Evolutionary conservation across 1,140 invertebrate genomes (phyloP).

Genomic region (Latrodectus geometricus): DNA sequence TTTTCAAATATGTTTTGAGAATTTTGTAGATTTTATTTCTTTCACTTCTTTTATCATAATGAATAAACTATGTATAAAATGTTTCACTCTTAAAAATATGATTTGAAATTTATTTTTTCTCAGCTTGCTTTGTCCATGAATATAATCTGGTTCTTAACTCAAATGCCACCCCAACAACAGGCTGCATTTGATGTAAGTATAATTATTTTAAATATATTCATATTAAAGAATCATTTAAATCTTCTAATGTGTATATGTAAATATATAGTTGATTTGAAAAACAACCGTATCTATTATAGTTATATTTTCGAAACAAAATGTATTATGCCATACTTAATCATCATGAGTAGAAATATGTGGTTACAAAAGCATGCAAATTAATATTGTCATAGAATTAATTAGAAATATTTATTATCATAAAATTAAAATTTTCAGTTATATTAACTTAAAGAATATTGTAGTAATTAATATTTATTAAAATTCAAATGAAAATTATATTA

Average conservation of each 20-base stretch:
- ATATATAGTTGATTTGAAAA: neutral
- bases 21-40: too few relatives aligned
- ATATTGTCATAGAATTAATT: neutral
- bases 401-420: too few relatives aligned
- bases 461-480: too few relatives aligned
- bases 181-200: constrained; percentile 36
- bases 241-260: neutral
- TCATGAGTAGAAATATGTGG: neutral
- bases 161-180: constrained; percentile 13
- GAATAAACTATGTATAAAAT: too few relatives aligned
- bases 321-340: neutral
- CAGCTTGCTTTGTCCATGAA: constrained; percentile 46
- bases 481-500: too few relatives aligned
- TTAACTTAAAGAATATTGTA: too few relatives aligned
- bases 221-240: neutral
- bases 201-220: too few relatives aligned
- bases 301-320: neutral
- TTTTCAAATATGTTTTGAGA: too few relatives aligned
- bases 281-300: neutral
- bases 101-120: neutral
- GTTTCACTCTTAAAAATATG: too few relatives aligned
- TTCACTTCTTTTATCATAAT: too few relatives aligned
- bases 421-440: too few relatives aligned
- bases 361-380: neutral
- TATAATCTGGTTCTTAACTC: constrained; percentile 37